Evolutionary conservation across 2,888 invertebrate species (phyloP).

Genomic region (Xestia rhomboidea): DNA sequence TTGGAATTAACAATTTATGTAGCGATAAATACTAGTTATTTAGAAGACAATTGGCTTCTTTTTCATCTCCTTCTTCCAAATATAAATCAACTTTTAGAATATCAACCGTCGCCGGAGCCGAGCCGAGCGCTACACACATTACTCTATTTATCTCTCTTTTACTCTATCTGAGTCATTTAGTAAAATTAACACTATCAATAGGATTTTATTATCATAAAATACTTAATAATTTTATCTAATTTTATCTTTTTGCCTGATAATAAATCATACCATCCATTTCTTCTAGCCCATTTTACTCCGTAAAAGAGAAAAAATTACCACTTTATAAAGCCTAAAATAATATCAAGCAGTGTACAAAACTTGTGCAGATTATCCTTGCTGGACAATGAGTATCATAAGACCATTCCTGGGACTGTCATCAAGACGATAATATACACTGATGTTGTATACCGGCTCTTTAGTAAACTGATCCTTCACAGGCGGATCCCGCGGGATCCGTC

Average conservation of each 20-base stretch:
- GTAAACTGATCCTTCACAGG: too few species aligned
- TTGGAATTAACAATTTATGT: too few species aligned
- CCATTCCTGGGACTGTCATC: slow-evolving; percentile 1
- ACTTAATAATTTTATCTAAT: neutral
- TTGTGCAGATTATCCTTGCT: neutral
- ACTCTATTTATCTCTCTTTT: neutral
- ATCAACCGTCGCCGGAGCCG: neutral
- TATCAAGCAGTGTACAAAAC: neutral
- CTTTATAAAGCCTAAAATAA: slow-evolving; percentile 13
- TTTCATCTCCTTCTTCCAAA: too few species aligned
- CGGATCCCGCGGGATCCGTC: too few species aligned
- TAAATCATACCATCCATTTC: neutral
- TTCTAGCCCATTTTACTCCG: neutral
- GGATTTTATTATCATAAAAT: neutral
- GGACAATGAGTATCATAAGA: neutral
- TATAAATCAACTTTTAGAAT: neutral
- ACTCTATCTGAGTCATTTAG: neutral
- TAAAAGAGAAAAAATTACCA: neutral
- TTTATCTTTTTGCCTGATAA: neutral
- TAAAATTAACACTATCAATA: neutral
- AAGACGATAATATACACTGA: slow-evolving; percentile 7
- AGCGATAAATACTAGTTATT: too few species aligned
- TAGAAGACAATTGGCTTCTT: too few species aligned
- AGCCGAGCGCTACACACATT: neutral
- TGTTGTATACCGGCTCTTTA: neutral